phyloP scores from a whole-genome alignment of 2,888 invertebrate genomes.

The Germaria angustata region DNA sequence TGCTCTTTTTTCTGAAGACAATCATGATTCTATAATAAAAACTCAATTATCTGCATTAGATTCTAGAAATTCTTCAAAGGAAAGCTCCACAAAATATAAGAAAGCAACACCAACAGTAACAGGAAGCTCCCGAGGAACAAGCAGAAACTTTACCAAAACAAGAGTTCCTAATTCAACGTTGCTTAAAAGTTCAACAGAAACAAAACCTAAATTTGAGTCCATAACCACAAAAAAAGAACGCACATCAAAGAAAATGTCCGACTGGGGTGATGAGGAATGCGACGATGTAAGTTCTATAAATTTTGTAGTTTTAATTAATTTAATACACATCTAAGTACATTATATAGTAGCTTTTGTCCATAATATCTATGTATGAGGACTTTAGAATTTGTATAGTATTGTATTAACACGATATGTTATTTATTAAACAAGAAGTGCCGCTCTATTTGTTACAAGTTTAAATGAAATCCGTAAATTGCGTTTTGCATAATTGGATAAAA shows the following conservation, averaged over 20 bases:
- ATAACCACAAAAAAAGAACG: neutral
- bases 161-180: neutral
- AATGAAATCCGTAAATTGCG: too few species aligned
- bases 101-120: neutral
- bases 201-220: neutral
- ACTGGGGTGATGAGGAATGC: slow-evolving; percentile 71
- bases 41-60: slow-evolving; percentile 28
- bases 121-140: neutral
- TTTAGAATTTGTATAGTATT: too few species aligned
- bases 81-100: neutral
- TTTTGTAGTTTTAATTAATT: neutral
- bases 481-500: too few species aligned
- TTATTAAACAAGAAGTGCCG: too few species aligned
- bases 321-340: too few species aligned
- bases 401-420: too few species aligned
- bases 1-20: slow-evolving; percentile 26
- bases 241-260: slow-evolving; percentile 70
- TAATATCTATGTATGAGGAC: too few species aligned
- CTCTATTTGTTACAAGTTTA: too few species aligned
- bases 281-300: slow-evolving; percentile 51
- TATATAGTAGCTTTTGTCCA: too few species aligned
- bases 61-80: slow-evolving; percentile 50
- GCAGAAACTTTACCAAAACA: neutral
- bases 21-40: slow-evolving; percentile 35
- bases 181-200: neutral